phyloP scores from a whole-genome alignment of 2,888 invertebrate species.

The Synergus umbraculus region DNA sequence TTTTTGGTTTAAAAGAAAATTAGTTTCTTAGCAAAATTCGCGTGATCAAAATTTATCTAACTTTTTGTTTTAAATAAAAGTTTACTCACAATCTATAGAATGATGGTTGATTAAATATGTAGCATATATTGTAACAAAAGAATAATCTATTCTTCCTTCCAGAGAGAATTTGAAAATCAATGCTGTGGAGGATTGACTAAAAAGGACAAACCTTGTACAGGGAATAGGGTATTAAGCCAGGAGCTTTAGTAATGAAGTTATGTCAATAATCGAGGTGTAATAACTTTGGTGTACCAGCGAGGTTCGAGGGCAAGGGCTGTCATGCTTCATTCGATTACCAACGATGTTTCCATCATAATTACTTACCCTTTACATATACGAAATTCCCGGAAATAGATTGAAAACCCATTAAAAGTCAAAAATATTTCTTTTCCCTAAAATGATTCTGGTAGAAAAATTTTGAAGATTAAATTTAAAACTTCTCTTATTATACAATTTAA shows the following conservation, averaged over 20 bases:
- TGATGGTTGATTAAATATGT: not conserved
- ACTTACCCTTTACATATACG: slow-evolving; percentile 26
- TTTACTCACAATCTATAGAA: not conserved
- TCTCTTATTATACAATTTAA: too few relatives aligned
- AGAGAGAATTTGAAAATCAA: slow-evolving; percentile 18
- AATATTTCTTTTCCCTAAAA: not conserved
- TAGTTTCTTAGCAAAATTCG: too few relatives aligned
- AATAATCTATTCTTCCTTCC: slow-evolving; percentile 18
- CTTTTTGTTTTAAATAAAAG: not conserved
- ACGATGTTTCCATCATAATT: slow-evolving; percentile 58
- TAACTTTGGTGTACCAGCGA: slow-evolving; percentile 53
- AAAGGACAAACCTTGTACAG: slow-evolving; percentile 8
- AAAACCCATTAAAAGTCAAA: not conserved
- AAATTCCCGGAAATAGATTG: not conserved
- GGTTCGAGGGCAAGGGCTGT: slow-evolving; percentile 51
- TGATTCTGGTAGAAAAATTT: too few relatives aligned
- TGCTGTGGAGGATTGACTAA: slow-evolving; percentile 13
- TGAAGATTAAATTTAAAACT: too few relatives aligned
- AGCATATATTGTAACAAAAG: not conserved
- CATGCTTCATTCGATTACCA: slow-evolving; percentile 58
- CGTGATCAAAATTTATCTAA: not conserved
- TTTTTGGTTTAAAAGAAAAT: too few relatives aligned
- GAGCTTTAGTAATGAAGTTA: slow-evolving; percentile 60
- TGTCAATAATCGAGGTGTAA: slow-evolving; percentile 63
- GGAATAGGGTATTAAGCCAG: slow-evolving; percentile 16